These are phyloP conservation scores for Tortrix viridana DNA, from an alignment of 2,888 invertebrate species.

Conservation along the genomic window DNA sequence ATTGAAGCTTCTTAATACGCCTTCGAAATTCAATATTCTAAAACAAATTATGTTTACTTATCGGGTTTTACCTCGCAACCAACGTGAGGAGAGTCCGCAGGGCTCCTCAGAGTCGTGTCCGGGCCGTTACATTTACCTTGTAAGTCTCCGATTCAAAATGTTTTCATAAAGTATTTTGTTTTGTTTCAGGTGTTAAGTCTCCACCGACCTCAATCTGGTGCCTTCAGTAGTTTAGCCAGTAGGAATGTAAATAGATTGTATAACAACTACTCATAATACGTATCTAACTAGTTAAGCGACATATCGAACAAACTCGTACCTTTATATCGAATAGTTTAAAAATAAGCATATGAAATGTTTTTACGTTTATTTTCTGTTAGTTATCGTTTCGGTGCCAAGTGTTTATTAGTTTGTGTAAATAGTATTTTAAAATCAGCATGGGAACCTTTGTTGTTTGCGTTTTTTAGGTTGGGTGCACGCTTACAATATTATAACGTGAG, in stretches of 20 bases:
- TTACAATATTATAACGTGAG: too few species aligned
- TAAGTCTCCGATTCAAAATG: too few species aligned
- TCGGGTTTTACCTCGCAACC: too few species aligned
- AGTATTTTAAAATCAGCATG: constrained; percentile 37
- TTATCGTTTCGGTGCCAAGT: constrained; percentile 75
- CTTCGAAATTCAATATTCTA: too few species aligned
- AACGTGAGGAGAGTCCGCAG: too few species aligned
- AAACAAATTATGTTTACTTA: too few species aligned
- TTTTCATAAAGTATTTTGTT: constrained; percentile 34
- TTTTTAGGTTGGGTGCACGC: too few species aligned
- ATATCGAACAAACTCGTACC: constrained; percentile 75
- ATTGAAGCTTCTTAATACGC: too few species aligned
- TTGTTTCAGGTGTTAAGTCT: constrained; percentile 72
- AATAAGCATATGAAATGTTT: constrained; percentile 53
- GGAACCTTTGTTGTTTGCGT: too few species aligned
- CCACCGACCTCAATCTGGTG: constrained; percentile 84
- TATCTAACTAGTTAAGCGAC: constrained; percentile 59
- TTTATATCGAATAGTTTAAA: constrained; percentile 58
- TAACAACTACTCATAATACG: constrained; percentile 56
- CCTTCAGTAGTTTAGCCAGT: constrained; percentile 77
- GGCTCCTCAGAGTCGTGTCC: too few species aligned
- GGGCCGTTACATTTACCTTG: too few species aligned
- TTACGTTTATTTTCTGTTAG: constrained; percentile 51
- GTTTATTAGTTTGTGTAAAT: constrained; percentile 46
- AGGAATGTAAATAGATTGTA: constrained; percentile 46